phyloP scores from a whole-genome alignment of 2,888 invertebrate species.

The Pseudococcus longispinus region DNA sequence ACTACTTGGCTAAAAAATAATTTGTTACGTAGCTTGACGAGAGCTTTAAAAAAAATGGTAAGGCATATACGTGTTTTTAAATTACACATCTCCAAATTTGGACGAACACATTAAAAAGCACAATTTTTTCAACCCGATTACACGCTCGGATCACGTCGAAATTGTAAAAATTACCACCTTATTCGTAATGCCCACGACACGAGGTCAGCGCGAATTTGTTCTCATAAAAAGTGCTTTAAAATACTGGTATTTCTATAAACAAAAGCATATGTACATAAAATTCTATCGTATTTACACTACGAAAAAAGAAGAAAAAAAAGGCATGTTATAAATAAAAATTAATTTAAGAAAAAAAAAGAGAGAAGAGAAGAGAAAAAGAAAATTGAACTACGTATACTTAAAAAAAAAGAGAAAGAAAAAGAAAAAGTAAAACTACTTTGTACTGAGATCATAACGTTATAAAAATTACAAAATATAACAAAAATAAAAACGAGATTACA shows the following conservation, averaged over 20 bases:
- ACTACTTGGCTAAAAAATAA: conserved; percentile 45
- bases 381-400: conserved; percentile 46
- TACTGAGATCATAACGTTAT: conserved; percentile 50
- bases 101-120: conserved; percentile 39
- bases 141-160: background rate
- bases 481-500: conserved; percentile 51
- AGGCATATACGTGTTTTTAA: background rate
- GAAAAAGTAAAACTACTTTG: conserved; percentile 46
- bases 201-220: background rate
- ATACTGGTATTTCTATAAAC: conserved; percentile 15
- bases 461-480: conserved; percentile 41
- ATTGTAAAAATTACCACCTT: background rate
- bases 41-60: conserved; percentile 51
- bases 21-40: conserved; percentile 37
- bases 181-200: conserved; percentile 4
- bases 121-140: background rate
- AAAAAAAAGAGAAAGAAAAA: conserved; percentile 27
- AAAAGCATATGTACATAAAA: conserved; percentile 35
- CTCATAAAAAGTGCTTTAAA: conserved; percentile 33
- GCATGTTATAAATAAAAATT: conserved; percentile 29
- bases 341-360: conserved; percentile 8
- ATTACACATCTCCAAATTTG: background rate
- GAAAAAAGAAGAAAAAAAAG: background rate
- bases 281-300: conserved; percentile 1
- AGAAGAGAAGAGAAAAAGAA: background rate